A percentile compares a stretch with the other conserved stretches of the same genome.
These are phyloP conservation scores for Pomatostomus ruficeps DNA, from an alignment of 2,113 vertebrate species.

Conservation along the genomic window DNA sequence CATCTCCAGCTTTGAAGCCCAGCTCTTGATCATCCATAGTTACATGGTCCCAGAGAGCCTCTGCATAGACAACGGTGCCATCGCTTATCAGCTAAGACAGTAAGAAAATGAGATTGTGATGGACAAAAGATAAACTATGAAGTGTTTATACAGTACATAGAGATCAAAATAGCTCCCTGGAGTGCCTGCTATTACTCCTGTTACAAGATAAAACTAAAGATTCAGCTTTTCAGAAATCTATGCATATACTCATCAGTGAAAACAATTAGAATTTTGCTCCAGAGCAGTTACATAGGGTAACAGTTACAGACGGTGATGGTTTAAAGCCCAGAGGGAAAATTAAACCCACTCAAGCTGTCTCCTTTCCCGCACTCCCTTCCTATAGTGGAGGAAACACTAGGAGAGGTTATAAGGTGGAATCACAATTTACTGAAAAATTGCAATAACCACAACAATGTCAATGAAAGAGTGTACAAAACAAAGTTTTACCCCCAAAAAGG, in stretches of 20 bases:
- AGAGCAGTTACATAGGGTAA: background rate
- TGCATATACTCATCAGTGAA: background rate
- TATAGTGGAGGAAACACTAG: background rate
- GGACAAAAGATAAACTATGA: background rate
- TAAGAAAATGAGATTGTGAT: background rate
- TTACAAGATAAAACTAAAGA: background rate
- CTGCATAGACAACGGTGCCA: conserved; percentile 85
- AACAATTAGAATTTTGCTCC: background rate
- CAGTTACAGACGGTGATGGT: background rate
- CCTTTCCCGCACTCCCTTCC: background rate
- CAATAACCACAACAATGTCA: background rate
- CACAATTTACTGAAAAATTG: background rate
- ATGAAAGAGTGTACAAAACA: background rate
- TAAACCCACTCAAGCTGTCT: background rate
- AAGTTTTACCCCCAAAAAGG: background rate
- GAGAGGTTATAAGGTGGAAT: background rate
- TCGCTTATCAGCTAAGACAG: conserved; percentile 73
- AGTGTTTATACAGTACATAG: background rate
- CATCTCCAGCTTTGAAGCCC: conserved; percentile 95
- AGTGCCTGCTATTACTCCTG: background rate
- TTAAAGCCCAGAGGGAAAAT: background rate
- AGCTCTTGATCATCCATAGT: conserved; percentile 98
- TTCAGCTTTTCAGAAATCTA: background rate
- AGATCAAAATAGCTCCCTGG: background rate
- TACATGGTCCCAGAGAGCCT: conserved; percentile 98